Evolutionary conservation across 2,113 vertebrate genomes (phyloP), one percentile per base, ranked within the genome.

Genomic region (Nycticebus coucang): DNA sequence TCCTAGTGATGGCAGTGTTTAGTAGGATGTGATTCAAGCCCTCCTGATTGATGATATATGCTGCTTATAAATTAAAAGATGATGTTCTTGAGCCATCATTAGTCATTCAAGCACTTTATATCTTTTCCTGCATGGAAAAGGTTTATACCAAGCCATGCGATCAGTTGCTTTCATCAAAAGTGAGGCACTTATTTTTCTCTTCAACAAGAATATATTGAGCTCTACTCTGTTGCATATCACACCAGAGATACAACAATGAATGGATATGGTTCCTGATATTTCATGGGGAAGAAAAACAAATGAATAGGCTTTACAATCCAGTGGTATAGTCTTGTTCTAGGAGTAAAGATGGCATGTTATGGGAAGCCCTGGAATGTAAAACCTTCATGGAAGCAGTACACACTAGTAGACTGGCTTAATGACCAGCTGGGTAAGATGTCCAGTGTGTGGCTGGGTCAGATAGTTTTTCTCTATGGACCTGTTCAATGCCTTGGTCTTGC

Each of bases 101-200:
- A 71, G 53, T 85, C 30, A 79, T 26, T 66, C 15, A 24, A 50
- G 21, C 24, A 80, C 22, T 86, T 87, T 74, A 41, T 72, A 55
- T 91, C 11, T 5, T 53, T 87, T 75, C 17, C 88, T 78, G 62
- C 9, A 13, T 62, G 35, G 72, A 59, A 69, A 79, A 87, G 22
- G 9, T 28, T 50, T 91, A 68, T 71, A 81, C 4, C 17, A 88
- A 88, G 41, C n/a, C 62, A 79, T 86, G 35, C 74, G 57, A 60
- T 88, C 7, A 6, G 35, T 57, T 94, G 24, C 45, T 87, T 87
- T 33, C 13, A 55, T 75, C 55, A 57, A 95, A 78, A 96, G 15
- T 69, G 71, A 77, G 75, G 71, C 68, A 82, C 60, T 66, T 66
- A 77, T 85, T 88, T 97, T 97, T 85, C n/a, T 82, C 68, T 94